Base-by-base conservation (phyloP, 2,888 invertebrate genomes). In the Erebia ligea region DNA sequence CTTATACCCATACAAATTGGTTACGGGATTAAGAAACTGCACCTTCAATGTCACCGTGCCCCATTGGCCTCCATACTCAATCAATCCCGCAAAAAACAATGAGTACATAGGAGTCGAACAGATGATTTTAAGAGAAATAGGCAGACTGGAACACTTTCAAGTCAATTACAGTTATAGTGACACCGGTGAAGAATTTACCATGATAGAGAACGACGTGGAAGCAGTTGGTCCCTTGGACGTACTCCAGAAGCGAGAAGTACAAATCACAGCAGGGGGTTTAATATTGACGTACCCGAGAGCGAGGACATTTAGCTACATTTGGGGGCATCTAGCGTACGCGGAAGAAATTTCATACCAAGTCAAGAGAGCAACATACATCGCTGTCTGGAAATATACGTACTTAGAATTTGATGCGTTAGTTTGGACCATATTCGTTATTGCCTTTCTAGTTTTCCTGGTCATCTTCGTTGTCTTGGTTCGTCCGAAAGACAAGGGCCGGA, bases 31-130 rank as follows among this genome's bases (percentile, higher is more conserved):
- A 3, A 79, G 73, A 54, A 85, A 85, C 50, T 90, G 90, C 72
- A 83, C 82, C 1, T 76, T 90, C 19, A 82, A 73, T 45, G 82
- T 82, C 1, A 78, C 79, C 1, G 71, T 81, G 0, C 67, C 85
- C 0, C 81, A 89, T 61, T 82, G 84, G 77, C 87, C 88, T 13
- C 90, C 89, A 0, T 87, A 78, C 58, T 70, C 73, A 0, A 78
- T 87, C 1, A 71, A 86, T 56, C 82, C 75, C 1, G 58, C 65
- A 0, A 34, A 65, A 45, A 59, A 72, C 6, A 64, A 62, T 8
- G 52, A 52, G 9, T 52, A 56, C 8, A 59, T 63, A 2, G 82
- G 82, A n/a, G 68, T 77, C 9, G 82, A 83, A 50, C 78, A 82
- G 68, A 77, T 70, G 15, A 19, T 78, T 10, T 63, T 91, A 6